phyloP scores from a whole-genome alignment of 2,888 invertebrate species.

The Spodoptera picta region DNA sequence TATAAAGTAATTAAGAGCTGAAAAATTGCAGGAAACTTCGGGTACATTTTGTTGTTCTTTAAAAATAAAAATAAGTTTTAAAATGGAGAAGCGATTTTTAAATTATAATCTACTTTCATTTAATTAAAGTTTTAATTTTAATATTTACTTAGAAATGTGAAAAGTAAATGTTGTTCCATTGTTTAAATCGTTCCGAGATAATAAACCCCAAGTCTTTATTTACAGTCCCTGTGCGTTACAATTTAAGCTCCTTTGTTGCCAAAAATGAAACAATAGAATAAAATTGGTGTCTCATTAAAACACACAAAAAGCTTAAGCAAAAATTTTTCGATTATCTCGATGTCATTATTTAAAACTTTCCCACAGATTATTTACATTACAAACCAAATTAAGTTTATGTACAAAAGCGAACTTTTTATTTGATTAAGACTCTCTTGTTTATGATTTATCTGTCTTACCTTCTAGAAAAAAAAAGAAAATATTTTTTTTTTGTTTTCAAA shows the following conservation, averaged over 20 bases:
- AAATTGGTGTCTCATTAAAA: constrained; percentile 11
- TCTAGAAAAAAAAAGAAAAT: not conserved
- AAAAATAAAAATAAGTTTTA: not conserved
- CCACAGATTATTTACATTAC: too few species aligned
- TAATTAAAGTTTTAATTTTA: not conserved
- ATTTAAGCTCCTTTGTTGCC: constrained; percentile 17
- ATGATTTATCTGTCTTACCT: too few species aligned
- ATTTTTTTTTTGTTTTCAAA: not conserved
- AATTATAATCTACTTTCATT: constrained; percentile 20
- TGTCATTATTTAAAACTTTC: too few species aligned
- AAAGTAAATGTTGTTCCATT: constrained; percentile 20
- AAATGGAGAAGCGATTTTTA: not conserved
- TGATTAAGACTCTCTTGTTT: too few species aligned
- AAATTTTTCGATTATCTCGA: not conserved
- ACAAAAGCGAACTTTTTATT: too few species aligned
- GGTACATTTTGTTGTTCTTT: not conserved
- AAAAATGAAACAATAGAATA: constrained; percentile 20
- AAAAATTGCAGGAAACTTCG: constrained; percentile 4
- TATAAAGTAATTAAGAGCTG: constrained; percentile 18
- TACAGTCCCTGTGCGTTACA: constrained; percentile 18
- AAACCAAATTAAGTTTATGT: too few species aligned
- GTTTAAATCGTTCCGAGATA: constrained; percentile 16
- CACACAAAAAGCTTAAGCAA: too few species aligned
- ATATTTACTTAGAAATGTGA: too few species aligned
- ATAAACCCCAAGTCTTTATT: constrained; percentile 32